phyloP scores from a whole-genome alignment of 1,140 invertebrate species.

The Zaprionus ornatus region DNA sequence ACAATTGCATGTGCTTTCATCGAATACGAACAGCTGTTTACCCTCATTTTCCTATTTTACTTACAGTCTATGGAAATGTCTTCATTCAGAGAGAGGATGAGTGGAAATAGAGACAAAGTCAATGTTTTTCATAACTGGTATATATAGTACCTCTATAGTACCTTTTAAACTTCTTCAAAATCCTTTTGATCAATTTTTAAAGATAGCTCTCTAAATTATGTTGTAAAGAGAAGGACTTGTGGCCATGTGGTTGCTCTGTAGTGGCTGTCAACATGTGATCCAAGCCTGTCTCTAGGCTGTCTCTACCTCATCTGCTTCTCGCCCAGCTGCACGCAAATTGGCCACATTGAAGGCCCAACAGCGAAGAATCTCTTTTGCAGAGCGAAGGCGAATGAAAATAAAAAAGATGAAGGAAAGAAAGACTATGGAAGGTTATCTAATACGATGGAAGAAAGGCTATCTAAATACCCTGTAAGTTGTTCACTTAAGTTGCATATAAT shows the following conservation, averaged over 20 bases:
- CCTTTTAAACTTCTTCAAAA: background rate
- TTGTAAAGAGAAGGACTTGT: slow-evolving; percentile 20
- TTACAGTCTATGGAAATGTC: slow-evolving; percentile 8
- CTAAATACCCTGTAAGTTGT: background rate
- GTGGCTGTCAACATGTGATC: slow-evolving; percentile 65
- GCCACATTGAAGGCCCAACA: slow-evolving; percentile 46
- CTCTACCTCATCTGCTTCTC: background rate
- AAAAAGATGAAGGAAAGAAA: slow-evolving; percentile 15
- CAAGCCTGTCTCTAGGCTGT: background rate
- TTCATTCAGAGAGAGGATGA: background rate
- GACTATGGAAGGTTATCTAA: background rate
- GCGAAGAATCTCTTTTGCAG: slow-evolving; percentile 20
- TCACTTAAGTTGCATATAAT: no score
- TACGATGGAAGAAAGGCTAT: no score
- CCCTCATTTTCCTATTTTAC: background rate
- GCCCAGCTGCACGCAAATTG: slow-evolving; percentile 49
- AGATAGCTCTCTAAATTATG: background rate
- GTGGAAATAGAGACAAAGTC: slow-evolving; percentile 8
- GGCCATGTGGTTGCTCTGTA: slow-evolving; percentile 9
- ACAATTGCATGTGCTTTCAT: slow-evolving; percentile 38
- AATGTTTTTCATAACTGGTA: background rate
- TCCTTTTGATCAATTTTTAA: slow-evolving; percentile 38
- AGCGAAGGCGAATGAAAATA: slow-evolving; percentile 52
- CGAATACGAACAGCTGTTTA: slow-evolving; percentile 15
- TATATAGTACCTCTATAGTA: background rate